These are phyloP conservation scores for Passerina amoena DNA, from an alignment of 2,113 vertebrate species.

Conservation along the genomic window DNA sequence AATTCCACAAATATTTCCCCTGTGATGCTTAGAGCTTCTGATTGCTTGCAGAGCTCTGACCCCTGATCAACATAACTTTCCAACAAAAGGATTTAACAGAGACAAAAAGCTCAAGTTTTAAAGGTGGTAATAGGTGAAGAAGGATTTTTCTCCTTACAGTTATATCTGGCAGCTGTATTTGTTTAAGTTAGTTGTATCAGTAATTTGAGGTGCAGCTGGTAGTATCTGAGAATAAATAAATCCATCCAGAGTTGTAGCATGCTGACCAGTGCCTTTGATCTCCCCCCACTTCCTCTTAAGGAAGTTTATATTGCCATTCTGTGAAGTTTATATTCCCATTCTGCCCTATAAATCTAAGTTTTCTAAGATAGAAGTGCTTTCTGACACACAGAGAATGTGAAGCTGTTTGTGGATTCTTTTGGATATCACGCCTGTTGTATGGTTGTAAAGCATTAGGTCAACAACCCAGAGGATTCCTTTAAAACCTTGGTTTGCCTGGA, in stretches of 20 bases:
- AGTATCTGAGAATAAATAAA: not conserved
- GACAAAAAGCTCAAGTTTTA: not conserved
- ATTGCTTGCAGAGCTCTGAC: not conserved
- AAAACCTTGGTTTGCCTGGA: not conserved
- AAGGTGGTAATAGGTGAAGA: not conserved
- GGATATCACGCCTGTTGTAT: not conserved
- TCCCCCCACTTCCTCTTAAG: not conserved
- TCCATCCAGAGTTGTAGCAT: not conserved
- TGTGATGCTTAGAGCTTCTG: not conserved
- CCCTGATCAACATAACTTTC: not conserved
- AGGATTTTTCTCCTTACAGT: not conserved
- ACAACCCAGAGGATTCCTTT: not conserved
- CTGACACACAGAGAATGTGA: not conserved
- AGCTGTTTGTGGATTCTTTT: not conserved
- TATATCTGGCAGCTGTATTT: not conserved
- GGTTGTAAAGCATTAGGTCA: not conserved
- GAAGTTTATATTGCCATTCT: not conserved
- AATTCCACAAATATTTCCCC: not conserved
- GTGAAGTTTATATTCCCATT: not conserved
- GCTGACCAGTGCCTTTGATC: not conserved
- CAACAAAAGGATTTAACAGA: not conserved
- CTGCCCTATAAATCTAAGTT: not conserved
- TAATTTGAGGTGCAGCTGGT: not conserved
- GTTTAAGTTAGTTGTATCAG: not conserved
- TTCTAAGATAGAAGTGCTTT: not conserved